Percentiles rank a stretch among this genome's conserved stretches.
Evolutionary conservation across 2,888 invertebrate genomes (phyloP).

Genomic region (Netelia fuscicornis): DNA sequence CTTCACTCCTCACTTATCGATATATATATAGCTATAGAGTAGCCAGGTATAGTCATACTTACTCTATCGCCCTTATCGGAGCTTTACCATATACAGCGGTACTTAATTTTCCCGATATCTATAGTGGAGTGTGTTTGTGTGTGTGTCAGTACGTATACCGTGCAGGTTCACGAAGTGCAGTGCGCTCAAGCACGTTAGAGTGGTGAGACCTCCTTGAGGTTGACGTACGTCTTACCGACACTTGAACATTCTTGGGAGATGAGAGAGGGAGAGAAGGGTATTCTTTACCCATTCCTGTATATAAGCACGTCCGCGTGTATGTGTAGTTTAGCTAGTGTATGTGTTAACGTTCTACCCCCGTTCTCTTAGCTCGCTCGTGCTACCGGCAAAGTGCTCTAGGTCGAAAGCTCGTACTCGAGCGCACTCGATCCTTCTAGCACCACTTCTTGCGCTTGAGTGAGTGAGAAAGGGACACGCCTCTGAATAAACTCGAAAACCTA

Average conservation of each 20-base stretch:
- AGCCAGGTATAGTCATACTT: not conserved
- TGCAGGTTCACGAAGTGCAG: conserved; percentile 37
- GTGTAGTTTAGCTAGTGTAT: conserved; percentile 1
- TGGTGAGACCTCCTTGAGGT: conserved; percentile 46
- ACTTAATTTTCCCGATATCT: conserved; percentile 21
- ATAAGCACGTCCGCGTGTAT: not conserved
- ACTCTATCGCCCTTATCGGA: conserved; percentile 31
- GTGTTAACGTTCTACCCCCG: conserved; percentile 41
- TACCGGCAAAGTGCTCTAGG: conserved; percentile 42
- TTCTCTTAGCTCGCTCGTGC: conserved; percentile 49
- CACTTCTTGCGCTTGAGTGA: conserved; percentile 50
- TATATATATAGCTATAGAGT: conserved; percentile 4
- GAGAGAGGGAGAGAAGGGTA: not conserved
- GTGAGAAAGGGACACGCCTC: conserved; percentile 44
- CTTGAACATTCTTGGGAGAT: conserved; percentile 46
- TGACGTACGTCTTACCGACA: conserved; percentile 50
- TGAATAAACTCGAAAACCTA: conserved; percentile 34
- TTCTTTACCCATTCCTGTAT: not conserved
- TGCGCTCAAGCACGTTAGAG: conserved; percentile 44
- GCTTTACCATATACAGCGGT: conserved; percentile 6
- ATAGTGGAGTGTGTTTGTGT: not conserved
- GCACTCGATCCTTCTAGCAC: conserved; percentile 63
- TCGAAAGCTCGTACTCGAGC: conserved; percentile 54
- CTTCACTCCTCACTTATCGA: not conserved
- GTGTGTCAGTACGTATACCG: not conserved